Evolutionary conservation across 2,113 vertebrate genomes (phyloP), one percentile per base, ranked within the genome.

Genomic region (Sander lucioperca): DNA sequence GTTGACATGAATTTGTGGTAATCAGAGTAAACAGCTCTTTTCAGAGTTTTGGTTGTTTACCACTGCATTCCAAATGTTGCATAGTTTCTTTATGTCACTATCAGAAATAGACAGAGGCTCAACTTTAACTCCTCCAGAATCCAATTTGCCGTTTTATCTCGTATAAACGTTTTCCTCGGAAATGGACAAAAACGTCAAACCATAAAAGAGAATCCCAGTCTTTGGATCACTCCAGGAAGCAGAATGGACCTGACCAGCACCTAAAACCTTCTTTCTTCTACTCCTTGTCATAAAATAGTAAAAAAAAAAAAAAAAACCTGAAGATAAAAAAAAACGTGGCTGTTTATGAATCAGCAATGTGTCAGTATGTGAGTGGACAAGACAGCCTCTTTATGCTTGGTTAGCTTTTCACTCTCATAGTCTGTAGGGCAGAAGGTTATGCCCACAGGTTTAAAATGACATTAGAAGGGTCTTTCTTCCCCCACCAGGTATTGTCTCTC

Each of bases 321-420:
- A 53, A 89, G 68, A 75, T 74, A 62, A 79, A 79, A 80, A 80
- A 13, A 74, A 67, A 36, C 21, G 9, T 1, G 72, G 25, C 85
- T 63, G 74, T 82, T 84, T 80, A 73, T 86, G 92, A 93, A 88
- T 91, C 92, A 88, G 88, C 80, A 79, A 69, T 82, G 79, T 84
- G 89, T 93, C 93, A 88, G 86, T 39, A 18, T 86, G 78, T 72
- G 82, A 93, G 91, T 79, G 74, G 82, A 89, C 90, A 80, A 82
- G 81, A 88, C 90, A 74, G 87, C 78, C 82, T 63, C 83, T 85
- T 83, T 86, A 87, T 58, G 85, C 86, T 90, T 84, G 84, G 83
- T 86, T 90, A 85, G 73, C 33, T 91, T 89, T 87, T 84, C 83
- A 83, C 86, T 88, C 84, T 88, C 79, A 47, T 65, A 81, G 76